phyloP scores from a whole-genome alignment of 2,113 vertebrate genomes.

The Ptilonorhynchus violaceus region DNA sequence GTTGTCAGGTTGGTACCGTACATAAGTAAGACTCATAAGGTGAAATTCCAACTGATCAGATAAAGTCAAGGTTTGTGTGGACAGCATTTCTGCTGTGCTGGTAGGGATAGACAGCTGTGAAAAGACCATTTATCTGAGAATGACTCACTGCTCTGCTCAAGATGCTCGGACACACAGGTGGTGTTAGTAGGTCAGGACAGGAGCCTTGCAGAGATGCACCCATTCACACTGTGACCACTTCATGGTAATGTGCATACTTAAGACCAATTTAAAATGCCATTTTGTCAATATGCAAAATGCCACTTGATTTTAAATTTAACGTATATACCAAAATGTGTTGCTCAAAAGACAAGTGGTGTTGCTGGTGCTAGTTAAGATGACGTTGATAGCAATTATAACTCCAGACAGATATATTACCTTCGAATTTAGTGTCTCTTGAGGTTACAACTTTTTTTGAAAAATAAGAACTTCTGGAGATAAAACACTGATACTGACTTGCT shows the following conservation, averaged over 20 bases:
- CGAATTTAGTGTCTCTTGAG: neutral
- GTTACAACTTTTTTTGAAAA: neutral
- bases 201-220: neutral
- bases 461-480: neutral
- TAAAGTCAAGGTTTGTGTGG: neutral
- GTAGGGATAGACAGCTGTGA: neutral
- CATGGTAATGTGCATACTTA: neutral
- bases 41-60: neutral
- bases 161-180: neutral
- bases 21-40: neutral
- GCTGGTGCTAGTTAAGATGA: neutral
- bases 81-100: neutral
- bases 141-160: rapidly evolving
- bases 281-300: neutral
- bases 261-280: neutral
- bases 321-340: neutral
- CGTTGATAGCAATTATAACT: neutral
- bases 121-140: neutral
- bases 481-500: neutral
- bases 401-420: neutral
- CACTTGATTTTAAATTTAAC: neutral
- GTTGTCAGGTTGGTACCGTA: slow-evolving; percentile 89
- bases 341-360: neutral
- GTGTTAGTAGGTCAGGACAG: neutral
- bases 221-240: neutral